Evolutionary conservation across 2,888 invertebrate species (phyloP).

Genomic region (Allacma fusca): DNA sequence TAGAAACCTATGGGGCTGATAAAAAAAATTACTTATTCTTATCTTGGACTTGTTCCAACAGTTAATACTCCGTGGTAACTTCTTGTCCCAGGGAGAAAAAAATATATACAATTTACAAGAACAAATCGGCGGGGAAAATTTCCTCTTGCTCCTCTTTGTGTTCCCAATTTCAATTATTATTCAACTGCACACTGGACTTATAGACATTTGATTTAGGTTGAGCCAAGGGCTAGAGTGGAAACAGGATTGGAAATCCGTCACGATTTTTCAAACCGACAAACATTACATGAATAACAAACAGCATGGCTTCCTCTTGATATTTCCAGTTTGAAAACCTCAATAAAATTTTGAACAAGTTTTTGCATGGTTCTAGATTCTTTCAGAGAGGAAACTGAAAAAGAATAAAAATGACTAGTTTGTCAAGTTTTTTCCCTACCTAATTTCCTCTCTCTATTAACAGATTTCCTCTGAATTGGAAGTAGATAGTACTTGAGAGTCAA

Average conservation of each 20-base stretch:
- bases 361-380: neutral
- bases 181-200: too few relatives aligned
- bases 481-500: neutral
- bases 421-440: neutral
- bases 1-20: too few relatives aligned
- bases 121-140: too few relatives aligned
- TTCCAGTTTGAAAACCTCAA: neutral
- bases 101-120: too few relatives aligned
- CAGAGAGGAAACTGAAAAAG: conserved; percentile 8
- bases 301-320: neutral
- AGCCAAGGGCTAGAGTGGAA: too few relatives aligned
- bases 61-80: too few relatives aligned
- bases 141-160: too few relatives aligned
- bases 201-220: too few relatives aligned
- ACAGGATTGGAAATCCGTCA: neutral
- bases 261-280: neutral
- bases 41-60: too few relatives aligned
- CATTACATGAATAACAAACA: conserved; percentile 6
- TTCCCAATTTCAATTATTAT: too few relatives aligned
- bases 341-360: conserved; percentile 7
- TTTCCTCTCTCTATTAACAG: neutral
- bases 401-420: conserved; percentile 2
- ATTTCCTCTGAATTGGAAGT: neutral
- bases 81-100: too few relatives aligned
- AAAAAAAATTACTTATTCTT: too few relatives aligned